Percentiles rank a stretch among this genome's conserved stretches.
These are phyloP conservation scores for Gorsachius magnificus DNA, from an alignment of 2,797 vertebrate genomes.

Conservation along the genomic window DNA sequence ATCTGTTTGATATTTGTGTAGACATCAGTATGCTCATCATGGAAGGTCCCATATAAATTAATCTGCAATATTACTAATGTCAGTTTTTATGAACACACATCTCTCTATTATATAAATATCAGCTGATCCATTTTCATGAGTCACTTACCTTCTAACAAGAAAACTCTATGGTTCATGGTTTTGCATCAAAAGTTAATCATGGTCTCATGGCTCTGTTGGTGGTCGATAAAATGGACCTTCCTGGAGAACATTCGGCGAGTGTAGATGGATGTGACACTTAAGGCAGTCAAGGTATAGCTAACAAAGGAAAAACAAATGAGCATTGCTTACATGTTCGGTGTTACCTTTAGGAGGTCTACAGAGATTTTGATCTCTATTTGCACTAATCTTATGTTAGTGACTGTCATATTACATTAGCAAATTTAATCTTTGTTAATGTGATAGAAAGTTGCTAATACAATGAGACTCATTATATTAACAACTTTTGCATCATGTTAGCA, in stretches of 20 bases:
- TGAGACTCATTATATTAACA: conserved; percentile 76
- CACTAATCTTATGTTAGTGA: conserved; percentile 71
- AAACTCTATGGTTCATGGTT: conserved; percentile 61
- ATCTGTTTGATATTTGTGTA: neutral
- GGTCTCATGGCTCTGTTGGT: neutral
- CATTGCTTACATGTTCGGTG: conserved; percentile 63
- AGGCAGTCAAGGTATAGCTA: conserved; percentile 13
- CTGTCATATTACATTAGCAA: conserved; percentile 76
- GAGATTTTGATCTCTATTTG: conserved; percentile 70
- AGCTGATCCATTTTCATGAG: neutral
- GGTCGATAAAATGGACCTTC: neutral
- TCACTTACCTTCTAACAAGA: conserved; percentile 22
- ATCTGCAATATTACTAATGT: neutral
- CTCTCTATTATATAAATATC: neutral
- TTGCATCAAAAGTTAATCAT: conserved; percentile 57
- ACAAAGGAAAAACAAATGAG: conserved; percentile 47
- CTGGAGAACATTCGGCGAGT: neutral
- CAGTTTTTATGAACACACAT: conserved; percentile 21
- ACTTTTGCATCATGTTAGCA: conserved; percentile 74
- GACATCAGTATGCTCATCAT: neutral
- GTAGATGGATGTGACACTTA: neutral
- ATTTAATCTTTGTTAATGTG: conserved; percentile 77
- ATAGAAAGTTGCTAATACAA: conserved; percentile 78
- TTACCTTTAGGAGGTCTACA: conserved; percentile 66
- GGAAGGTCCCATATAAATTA: conserved; percentile 30